A percentile compares a stretch with the other conserved stretches of the same genome.
phyloP scores from a whole-genome alignment of 2,113 vertebrate genomes.

The Argyrosomus japonicus region DNA sequence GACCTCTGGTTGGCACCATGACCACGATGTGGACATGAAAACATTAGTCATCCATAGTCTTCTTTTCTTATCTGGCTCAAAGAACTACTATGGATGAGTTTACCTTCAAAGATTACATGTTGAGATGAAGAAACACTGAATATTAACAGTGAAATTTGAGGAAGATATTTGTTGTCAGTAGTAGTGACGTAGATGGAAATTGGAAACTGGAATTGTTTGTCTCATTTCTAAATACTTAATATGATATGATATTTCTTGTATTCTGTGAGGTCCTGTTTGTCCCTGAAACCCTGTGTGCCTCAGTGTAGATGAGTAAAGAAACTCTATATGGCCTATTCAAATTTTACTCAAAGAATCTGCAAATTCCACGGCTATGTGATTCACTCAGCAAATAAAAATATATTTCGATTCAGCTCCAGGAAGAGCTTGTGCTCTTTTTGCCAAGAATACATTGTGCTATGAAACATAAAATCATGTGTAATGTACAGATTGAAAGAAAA shows the following conservation, averaged over 20 bases:
- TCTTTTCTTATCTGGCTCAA: not conserved
- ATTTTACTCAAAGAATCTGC: not conserved
- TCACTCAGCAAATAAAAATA: conserved; percentile 16
- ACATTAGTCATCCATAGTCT: not conserved
- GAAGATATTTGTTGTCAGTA: not conserved
- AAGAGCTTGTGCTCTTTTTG: conserved; percentile 6
- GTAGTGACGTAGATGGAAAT: not conserved
- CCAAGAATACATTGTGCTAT: conserved; percentile 7
- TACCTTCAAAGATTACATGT: not conserved
- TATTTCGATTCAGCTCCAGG: conserved; percentile 17
- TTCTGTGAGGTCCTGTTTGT: conserved; percentile 5
- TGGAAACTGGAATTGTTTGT: not conserved
- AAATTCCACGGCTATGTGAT: conserved; percentile 41
- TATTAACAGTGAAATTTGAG: not conserved
- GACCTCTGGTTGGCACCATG: not conserved
- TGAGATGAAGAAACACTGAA: not conserved
- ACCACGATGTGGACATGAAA: not conserved
- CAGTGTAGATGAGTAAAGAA: not conserved
- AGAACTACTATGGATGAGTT: not conserved
- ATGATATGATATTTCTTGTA: not conserved
- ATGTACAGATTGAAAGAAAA: conserved; percentile 27
- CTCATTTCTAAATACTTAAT: not conserved
- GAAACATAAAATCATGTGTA: conserved; percentile 19
- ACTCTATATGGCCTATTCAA: not conserved
- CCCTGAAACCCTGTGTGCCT: not conserved